Conservation (phyloP, 1,140 invertebrate genomes). For the Laupala kohalensis region DNA sequence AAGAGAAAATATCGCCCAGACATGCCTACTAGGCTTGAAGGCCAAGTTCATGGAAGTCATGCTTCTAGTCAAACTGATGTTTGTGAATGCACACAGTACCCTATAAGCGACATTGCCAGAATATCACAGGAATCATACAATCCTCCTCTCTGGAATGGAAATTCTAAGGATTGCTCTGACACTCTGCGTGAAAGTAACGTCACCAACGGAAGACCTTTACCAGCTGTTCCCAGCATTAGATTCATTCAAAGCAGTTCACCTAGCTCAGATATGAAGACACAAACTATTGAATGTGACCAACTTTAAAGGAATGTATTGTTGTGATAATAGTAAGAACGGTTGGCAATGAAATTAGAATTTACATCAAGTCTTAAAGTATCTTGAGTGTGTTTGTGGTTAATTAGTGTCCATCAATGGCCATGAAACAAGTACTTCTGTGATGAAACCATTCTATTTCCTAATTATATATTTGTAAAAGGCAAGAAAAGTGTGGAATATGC, state of each 20-base stretch:
- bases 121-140: background rate
- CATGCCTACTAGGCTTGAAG: background rate
- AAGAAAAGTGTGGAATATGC: background rate
- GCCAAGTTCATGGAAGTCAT: background rate
- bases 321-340: background rate
- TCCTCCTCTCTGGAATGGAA: conserved; percentile 2
- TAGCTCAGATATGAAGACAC: background rate
- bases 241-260: background rate
- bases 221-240: conserved; percentile 2
- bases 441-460: background rate
- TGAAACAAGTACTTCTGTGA: background rate
- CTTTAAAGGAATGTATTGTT: background rate
- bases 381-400: background rate
- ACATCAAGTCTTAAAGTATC: background rate
- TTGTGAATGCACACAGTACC: background rate
- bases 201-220: background rate
- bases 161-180: conserved; percentile 2
- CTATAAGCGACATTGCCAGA: background rate
- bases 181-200: background rate
- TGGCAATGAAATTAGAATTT: background rate
- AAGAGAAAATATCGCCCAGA: conserved; percentile 16
- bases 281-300: conserved; percentile 5
- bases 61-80: conserved; percentile 9
- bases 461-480: background rate
- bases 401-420: background rate